Percentiles rank a stretch among this genome's conserved stretches.
phyloP scores from a whole-genome alignment of 1,140 invertebrate species.

The Drosophila pandora region DNA sequence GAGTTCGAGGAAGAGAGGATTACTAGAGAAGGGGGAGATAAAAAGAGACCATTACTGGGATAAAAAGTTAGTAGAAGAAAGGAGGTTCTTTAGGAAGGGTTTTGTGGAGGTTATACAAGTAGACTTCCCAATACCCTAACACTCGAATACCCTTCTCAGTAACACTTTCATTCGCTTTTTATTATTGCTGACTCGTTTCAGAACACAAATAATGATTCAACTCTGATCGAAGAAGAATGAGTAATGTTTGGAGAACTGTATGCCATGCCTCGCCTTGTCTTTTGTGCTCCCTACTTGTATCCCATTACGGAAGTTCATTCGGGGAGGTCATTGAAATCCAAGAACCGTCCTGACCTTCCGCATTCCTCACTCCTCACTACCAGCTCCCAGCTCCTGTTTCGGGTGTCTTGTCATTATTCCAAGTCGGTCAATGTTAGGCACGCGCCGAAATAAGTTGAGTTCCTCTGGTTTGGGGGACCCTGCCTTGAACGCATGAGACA shows the following conservation, averaged over 20 bases:
- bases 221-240: conserved; percentile 31
- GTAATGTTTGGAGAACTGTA: conserved; percentile 41
- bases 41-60: no score
- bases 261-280: conserved; percentile 21
- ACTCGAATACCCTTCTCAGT: not conserved
- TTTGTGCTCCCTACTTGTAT: not conserved
- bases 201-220: conserved; percentile 33
- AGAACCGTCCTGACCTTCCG: conserved; percentile 27
- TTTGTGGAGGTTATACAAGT: conserved; percentile 5
- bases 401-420: conserved; percentile 47
- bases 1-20: no score
- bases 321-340: conserved; percentile 42
- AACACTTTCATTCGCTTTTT: no score
- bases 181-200: conserved; percentile 21
- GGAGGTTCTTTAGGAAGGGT: no score
- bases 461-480: conserved; percentile 34
- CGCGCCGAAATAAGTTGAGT: conserved; percentile 23
- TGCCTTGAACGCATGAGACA: conserved; percentile 68
- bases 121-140: conserved; percentile 10
- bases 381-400: conserved; percentile 39
- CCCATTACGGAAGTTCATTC: conserved; percentile 43
- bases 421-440: conserved; percentile 70
- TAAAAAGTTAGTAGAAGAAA: no score
- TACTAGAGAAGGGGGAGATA: no score
- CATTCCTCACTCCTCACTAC: not conserved